Percentiles rank a stretch among this genome's conserved stretches.
These are phyloP conservation scores for Subacronicta megacephala DNA, from an alignment of 2,888 invertebrate species.

Conservation along the genomic window DNA sequence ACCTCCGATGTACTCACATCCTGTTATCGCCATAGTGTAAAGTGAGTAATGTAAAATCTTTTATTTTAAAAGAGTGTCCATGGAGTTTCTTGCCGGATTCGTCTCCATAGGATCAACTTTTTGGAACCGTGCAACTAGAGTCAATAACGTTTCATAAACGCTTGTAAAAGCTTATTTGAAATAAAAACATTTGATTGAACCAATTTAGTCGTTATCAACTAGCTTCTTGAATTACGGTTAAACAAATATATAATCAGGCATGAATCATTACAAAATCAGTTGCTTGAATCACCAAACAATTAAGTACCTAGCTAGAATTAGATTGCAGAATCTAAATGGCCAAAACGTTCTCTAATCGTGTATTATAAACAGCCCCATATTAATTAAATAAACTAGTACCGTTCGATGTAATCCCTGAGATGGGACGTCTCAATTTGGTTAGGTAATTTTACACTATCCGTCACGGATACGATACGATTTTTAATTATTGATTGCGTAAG, in stretches of 20 bases:
- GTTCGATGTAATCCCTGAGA: conserved; percentile 30
- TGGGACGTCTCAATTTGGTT: conserved; percentile 38
- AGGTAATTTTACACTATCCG: conserved; percentile 11
- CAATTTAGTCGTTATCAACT: too few species aligned
- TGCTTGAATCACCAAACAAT: conserved; percentile 22
- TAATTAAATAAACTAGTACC: conserved; percentile 45
- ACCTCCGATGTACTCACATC: too few species aligned
- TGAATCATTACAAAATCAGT: conserved; percentile 17
- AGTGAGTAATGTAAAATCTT: too few species aligned
- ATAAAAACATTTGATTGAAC: too few species aligned
- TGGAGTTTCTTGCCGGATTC: too few species aligned
- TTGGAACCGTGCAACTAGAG: too few species aligned
- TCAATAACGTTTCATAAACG: too few species aligned
- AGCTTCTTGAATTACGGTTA: too few species aligned
- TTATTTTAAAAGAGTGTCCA: too few species aligned
- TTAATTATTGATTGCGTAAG: not conserved
- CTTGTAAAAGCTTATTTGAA: too few species aligned
- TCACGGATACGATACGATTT: conserved; percentile 31
- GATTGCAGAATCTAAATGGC: conserved; percentile 41
- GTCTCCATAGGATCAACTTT: too few species aligned
- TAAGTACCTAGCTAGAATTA: conserved; percentile 21
- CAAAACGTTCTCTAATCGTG: conserved; percentile 41
- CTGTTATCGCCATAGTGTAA: too few species aligned
- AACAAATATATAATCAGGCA: conserved; percentile 14
- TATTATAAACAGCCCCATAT: conserved; percentile 42